Percentiles rank a stretch among this genome's conserved stretches.
phyloP scores from a whole-genome alignment of 37 sponge, comb jelly and placozoan genomes.

The Aphrocallistes beatrix region DNA sequence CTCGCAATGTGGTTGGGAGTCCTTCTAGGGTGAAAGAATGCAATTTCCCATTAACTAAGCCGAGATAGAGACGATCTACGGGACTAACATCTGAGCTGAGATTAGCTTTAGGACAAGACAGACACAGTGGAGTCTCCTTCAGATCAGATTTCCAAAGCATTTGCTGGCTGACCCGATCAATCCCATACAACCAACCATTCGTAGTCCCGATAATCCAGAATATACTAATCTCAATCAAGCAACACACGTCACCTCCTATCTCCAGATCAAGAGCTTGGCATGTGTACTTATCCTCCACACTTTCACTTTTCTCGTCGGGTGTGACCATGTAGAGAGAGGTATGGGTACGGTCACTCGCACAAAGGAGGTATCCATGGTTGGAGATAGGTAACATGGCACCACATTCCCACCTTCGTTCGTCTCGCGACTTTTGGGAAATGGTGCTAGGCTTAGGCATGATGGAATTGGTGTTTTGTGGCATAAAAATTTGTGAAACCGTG shows the following conservation, averaged over 20 bases:
- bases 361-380: background rate
- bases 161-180: background rate
- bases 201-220: background rate
- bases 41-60: background rate
- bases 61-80: background rate
- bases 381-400: background rate
- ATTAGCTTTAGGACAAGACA: background rate
- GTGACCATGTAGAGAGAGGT: background rate
- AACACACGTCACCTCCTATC: background rate
- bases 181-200: background rate
- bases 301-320: background rate
- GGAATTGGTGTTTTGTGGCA: background rate
- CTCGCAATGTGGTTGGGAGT: background rate
- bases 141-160: slow-evolving; percentile 6
- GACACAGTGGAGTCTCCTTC: slow-evolving; percentile 1
- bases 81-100: background rate
- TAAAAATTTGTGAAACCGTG: background rate
- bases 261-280: background rate
- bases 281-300: too few species aligned
- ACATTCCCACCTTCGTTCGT: background rate
- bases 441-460: background rate
- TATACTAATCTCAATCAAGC: background rate
- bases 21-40: background rate
- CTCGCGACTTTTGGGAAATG: background rate
- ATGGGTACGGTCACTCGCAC: background rate